Percentiles rank a stretch among this genome's conserved stretches.
phyloP scores from a whole-genome alignment of 2,888 invertebrate species.

The Tromatobia lineatoria region DNA sequence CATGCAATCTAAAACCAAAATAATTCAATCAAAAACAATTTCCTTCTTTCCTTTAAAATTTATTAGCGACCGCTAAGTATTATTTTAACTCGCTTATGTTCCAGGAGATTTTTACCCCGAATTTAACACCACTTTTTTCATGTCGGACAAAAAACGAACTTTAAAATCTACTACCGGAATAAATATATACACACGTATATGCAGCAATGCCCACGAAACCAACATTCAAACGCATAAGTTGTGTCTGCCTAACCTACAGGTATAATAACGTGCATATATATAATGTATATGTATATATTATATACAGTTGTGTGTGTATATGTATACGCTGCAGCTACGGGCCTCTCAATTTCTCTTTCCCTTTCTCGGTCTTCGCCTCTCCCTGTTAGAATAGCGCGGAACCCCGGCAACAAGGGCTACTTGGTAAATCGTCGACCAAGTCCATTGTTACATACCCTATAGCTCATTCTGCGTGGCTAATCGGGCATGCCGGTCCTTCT shows the following conservation, averaged over 20 bases:
- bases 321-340: neutral
- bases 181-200: neutral
- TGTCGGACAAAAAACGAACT: no score
- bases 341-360: conserved; percentile 61
- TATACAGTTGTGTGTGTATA: neutral
- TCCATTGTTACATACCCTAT: conserved; percentile 74
- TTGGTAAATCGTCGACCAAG: conserved; percentile 69
- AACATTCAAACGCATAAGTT: conserved; percentile 10
- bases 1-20: no score
- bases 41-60: no score
- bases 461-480: conserved; percentile 76
- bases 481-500: conserved; percentile 74
- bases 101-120: no score
- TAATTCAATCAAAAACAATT: no score
- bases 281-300: neutral
- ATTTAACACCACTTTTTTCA: no score
- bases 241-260: conserved; percentile 23
- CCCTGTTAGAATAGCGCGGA: conserved; percentile 55
- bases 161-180: no score
- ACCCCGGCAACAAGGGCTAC: conserved; percentile 69
- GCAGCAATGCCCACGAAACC: neutral
- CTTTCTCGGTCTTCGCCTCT: conserved; percentile 43
- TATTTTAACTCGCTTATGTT: no score
- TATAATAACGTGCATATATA: conserved; percentile 21
- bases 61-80: no score